These are phyloP conservation scores for Oncorhynchus keta DNA, from an alignment of 2,113 vertebrate genomes.

Conservation along the genomic window DNA sequence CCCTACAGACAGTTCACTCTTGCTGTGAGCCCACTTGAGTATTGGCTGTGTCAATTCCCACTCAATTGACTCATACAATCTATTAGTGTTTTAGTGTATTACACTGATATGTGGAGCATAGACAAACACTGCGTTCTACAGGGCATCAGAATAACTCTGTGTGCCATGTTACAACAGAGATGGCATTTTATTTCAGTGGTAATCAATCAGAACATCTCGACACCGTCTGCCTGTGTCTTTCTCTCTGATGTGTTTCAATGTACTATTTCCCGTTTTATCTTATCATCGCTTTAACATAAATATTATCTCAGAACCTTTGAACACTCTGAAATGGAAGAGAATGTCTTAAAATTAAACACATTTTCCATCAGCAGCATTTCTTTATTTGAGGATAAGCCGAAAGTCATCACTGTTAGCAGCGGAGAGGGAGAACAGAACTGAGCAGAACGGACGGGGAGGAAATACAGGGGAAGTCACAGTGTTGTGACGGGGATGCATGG, in stretches of 20 bases:
- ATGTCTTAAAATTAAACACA: slow-evolving; percentile 15
- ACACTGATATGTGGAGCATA: slow-evolving; percentile 13
- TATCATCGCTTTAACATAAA: slow-evolving; percentile 17
- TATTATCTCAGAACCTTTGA: slow-evolving; percentile 12
- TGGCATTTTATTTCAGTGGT: slow-evolving; percentile 18
- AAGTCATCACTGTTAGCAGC: slow-evolving; percentile 33
- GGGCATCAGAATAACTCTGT: slow-evolving; percentile 16
- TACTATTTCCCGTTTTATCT: slow-evolving; percentile 11
- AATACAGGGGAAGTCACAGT: slow-evolving; percentile 1
- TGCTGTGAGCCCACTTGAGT: background rate
- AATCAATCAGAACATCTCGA: slow-evolving; percentile 35
- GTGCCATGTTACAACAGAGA: background rate
- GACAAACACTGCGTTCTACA: slow-evolving; percentile 64
- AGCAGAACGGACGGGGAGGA: background rate
- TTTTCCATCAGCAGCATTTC: slow-evolving; percentile 1
- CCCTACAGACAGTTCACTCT: background rate
- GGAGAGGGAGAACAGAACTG: slow-evolving; percentile 10
- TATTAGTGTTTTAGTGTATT: slow-evolving; percentile 14
- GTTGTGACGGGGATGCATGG: background rate
- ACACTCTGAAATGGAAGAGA: slow-evolving; percentile 7
- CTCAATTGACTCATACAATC: slow-evolving; percentile 8
- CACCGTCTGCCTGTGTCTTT: background rate
- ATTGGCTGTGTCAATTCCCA: slow-evolving; percentile 23
- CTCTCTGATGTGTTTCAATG: slow-evolving; percentile 25
- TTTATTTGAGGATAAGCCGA: background rate